Evolutionary conservation across 2,797 vertebrate species (phyloP).

Genomic region (Tenualosa ilisha): DNA sequence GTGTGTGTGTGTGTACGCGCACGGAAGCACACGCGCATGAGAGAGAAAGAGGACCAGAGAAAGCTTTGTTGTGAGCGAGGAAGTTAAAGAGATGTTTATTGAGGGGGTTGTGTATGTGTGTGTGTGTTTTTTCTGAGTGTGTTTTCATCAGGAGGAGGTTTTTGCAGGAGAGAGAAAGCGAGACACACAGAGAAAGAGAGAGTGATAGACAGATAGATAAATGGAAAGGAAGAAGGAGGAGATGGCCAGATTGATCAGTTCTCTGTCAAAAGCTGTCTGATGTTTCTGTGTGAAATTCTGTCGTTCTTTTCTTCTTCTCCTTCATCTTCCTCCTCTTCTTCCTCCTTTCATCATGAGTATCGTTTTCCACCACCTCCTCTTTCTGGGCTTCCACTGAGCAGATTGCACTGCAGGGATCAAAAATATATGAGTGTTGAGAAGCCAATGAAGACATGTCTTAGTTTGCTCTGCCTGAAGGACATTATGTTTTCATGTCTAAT

Average conservation of each 20-base stretch:
- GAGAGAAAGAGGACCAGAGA: background rate
- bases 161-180: slow-evolving; percentile 15
- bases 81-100: background rate
- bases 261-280: background rate
- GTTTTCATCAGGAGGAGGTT: slow-evolving; percentile 55
- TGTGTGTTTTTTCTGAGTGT: slow-evolving; percentile 43
- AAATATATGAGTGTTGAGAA: background rate
- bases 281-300: background rate
- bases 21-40: background rate
- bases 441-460: background rate
- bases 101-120: background rate
- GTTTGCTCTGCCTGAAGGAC: background rate
- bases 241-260: slow-evolving; percentile 6
- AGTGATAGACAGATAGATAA: background rate
- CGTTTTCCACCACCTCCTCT: background rate
- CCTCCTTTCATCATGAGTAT: background rate
- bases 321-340: background rate
- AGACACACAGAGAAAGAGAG: background rate
- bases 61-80: slow-evolving; percentile 34
- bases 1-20: background rate
- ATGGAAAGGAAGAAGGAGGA: background rate
- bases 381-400: background rate
- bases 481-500: background rate
- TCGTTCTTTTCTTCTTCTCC: background rate
- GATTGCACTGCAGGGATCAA: background rate